Percentiles rank a stretch among this genome's conserved stretches.
Conservation (phyloP, 2,797 vertebrate species). For the Amblyraja radiata region DNA sequence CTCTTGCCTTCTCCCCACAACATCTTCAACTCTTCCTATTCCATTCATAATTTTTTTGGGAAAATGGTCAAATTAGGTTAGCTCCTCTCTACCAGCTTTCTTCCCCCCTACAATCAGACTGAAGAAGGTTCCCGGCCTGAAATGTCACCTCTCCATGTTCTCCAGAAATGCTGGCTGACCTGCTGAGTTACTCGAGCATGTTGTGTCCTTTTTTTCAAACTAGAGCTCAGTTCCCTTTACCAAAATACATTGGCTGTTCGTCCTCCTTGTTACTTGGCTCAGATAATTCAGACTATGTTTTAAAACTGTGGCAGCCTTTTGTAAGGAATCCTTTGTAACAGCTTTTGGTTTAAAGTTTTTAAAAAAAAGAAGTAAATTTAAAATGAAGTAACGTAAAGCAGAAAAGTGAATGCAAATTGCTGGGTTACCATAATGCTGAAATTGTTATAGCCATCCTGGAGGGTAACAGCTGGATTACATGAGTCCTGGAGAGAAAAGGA, state of each 20-base stretch:
- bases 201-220: background rate
- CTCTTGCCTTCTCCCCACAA: too few relatives aligned
- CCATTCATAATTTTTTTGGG: too few relatives aligned
- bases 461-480: slow-evolving; percentile 50
- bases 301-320: background rate
- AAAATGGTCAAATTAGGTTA: too few relatives aligned
- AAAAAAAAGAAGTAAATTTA: slow-evolving; percentile 28
- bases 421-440: slow-evolving; percentile 50
- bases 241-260: background rate
- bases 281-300: too few relatives aligned
- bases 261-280: too few relatives aligned
- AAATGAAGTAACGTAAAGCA: slow-evolving; percentile 34
- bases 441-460: slow-evolving; percentile 55
- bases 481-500: slow-evolving; percentile 48
- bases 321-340: background rate
- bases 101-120: background rate
- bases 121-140: too few relatives aligned
- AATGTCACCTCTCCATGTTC: too few relatives aligned
- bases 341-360: slow-evolving; percentile 16
- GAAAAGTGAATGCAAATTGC: slow-evolving; percentile 41
- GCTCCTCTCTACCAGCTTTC: too few relatives aligned
- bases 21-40: too few relatives aligned
- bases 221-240: background rate
- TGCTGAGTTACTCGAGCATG: too few relatives aligned
- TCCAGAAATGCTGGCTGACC: too few relatives aligned